Base-by-base conservation (phyloP, 2,888 invertebrate genomes). In the Cotesia congregata region DNA sequence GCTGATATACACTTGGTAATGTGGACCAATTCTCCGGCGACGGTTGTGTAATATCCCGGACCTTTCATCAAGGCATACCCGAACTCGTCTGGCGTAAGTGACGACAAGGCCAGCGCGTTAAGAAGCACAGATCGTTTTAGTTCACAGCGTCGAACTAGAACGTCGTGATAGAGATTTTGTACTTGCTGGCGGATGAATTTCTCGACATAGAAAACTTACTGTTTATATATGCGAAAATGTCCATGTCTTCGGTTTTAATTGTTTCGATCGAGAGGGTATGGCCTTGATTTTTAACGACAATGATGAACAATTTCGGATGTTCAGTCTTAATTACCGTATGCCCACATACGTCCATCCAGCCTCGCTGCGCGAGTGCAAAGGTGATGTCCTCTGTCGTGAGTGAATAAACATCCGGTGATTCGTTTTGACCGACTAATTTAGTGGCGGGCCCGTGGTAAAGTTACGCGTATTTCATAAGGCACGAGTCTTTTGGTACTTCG, bases 31-130 rank as follows among this genome's bases (percentile, higher is more conserved):
- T 78, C 72, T 41, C 75, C 77, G 4, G 74, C 74, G 1, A 67
- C 38, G 2, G 40, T 67, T 2, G 75, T 76, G 6, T 74, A 74
- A 30, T 69, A 77, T 0, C 78, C 78, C 0, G 77, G 78, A 15
- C 60, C 70, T 72, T 78, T 74, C 73, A 76, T 76, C 5, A 70
- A 38, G 5, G 40, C 50, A 9, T 38, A 73, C 2, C 75, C 76
- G 17, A 76, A 78, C 4, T 73, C 78, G 6, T 70, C 75, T 6
- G 75, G 72, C 2, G 15, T 60, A 3, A 75, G 9, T 15, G 73
- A 17, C 60, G 76, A 68, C 9, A 74, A n/a, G 1, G 67, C 30
- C 20, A 74, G 30, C 15, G 20, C 20, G 9, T 74, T 76, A 30
- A 39, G 41, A 5, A 76, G 40, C 2, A 74, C 59, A 15, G 50